Evolutionary conservation across 2,113 vertebrate genomes (phyloP).

Genomic region (Arenaria interpres): DNA sequence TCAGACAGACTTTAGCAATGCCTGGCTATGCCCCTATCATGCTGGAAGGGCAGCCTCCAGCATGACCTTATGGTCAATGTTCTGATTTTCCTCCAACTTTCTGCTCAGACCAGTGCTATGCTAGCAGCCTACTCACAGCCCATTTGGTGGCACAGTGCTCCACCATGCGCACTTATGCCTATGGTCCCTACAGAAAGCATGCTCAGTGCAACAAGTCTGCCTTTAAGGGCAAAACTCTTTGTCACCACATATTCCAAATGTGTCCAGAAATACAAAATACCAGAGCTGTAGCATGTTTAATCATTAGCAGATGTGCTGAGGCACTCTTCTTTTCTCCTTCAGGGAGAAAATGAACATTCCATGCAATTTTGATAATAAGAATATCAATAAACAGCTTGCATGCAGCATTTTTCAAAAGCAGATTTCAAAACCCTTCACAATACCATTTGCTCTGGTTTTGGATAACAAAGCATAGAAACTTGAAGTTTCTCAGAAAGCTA

Average conservation of each 20-base stretch:
- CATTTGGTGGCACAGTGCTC: not conserved
- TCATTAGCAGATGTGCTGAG: not conserved
- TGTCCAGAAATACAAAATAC: not conserved
- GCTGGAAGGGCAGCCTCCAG: not conserved
- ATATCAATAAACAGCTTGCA: not conserved
- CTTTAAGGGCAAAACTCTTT: not conserved
- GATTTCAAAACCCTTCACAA: not conserved
- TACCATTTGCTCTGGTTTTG: not conserved
- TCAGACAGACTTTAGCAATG: not conserved
- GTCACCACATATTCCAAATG: not conserved
- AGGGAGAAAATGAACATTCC: not conserved
- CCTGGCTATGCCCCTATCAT: not conserved
- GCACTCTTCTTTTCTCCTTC: not conserved
- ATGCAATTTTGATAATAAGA: not conserved
- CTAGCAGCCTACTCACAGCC: not conserved
- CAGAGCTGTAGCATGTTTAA: not conserved
- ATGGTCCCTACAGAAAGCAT: not conserved
- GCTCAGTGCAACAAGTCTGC: not conserved
- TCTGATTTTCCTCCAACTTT: not conserved
- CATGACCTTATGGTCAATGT: not conserved
- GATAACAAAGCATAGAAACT: not conserved
- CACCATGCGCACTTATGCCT: not conserved
- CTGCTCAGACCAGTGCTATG: not conserved
- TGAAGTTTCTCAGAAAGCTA: not conserved
- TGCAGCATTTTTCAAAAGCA: not conserved